Evolutionary conservation across 2,888 invertebrate genomes (phyloP), one percentile per base, ranked within the genome.

Genomic region (Disparrhopalites patrizii): DNA sequence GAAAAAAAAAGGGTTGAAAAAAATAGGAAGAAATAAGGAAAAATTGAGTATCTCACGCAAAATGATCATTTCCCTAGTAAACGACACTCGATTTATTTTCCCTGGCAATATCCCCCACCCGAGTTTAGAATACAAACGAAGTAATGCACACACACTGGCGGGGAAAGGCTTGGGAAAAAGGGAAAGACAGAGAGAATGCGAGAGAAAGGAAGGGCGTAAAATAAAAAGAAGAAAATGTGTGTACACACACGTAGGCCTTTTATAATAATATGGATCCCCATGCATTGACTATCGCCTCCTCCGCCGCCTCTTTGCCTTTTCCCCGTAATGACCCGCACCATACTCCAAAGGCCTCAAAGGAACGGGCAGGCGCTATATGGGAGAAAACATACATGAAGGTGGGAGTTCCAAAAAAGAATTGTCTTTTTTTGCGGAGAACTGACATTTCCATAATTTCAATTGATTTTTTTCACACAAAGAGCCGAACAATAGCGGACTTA

Each of bases 11-110:
- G n/a, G n/a, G n/a, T n/a, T n/a, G n/a, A n/a, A 20, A 23, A 18
- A 25, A 23, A 8, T 23, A 47, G 20, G 25, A 47, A 25, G 15
- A 47, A 47, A 47, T 47, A 23, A 10, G 47, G 25, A 47, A 47
- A 47, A 47, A 38, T 30, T 25, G 38, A 56, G n/a, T 36, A 38
- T 18, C 58, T 43, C 58, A 58, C 58, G 58, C 58, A 43, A 58
- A 58, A 30, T 58, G 43, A n/a, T 58, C 58, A 58, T 58, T 58
- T 58, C 18, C 47, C 47, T 47, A n/a, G n/a, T 47, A 25, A 47
- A 47, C 47, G 47, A 47, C 47, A 47, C 47, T 47, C 47, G 47
- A 30, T 30, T 43, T 43, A 58, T 43, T 58, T 43, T 43, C 27
- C 57, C 23, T 58, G 27, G 27, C 57, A 56, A 56, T 56, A 56